Evolutionary conservation across 2,888 invertebrate species (phyloP).

Genomic region (Pecten maximus): DNA sequence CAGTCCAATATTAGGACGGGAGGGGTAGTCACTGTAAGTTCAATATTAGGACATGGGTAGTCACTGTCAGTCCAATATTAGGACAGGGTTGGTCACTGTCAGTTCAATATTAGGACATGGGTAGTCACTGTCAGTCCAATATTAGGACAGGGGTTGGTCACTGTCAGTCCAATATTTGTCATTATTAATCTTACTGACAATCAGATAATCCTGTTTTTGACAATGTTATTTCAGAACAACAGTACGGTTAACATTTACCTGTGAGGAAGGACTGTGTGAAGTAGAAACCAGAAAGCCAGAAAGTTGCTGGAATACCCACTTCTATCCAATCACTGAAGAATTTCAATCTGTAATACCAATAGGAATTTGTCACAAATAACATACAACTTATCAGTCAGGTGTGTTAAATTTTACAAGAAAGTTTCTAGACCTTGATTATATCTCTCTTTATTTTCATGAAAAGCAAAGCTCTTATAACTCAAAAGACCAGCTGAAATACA

Average conservation of each 20-base stretch:
- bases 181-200: neutral
- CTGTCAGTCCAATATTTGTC: neutral
- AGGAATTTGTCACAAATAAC: neutral
- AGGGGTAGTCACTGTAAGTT: neutral
- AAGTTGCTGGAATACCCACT: conserved; percentile 82
- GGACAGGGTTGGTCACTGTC: neutral
- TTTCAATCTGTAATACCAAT: conserved; percentile 84
- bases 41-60: neutral
- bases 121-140: neutral
- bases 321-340: conserved; percentile 84
- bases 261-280: conserved; percentile 84
- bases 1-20: neutral
- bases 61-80: neutral
- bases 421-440: too few species aligned
- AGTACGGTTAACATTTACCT: too few species aligned
- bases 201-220: too few species aligned
- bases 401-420: too few species aligned
- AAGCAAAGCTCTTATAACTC: too few species aligned
- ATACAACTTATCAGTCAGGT: neutral
- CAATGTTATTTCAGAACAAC: too few species aligned
- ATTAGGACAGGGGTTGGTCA: neutral
- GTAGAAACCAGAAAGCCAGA: conserved; percentile 84
- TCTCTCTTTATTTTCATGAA: too few species aligned
- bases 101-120: neutral
- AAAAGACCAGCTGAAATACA: neutral